Percentiles rank a stretch among this genome's conserved stretches.
These are phyloP conservation scores for Philopedon plagiatum DNA, from an alignment of 2,888 invertebrate species.

Conservation along the genomic window DNA sequence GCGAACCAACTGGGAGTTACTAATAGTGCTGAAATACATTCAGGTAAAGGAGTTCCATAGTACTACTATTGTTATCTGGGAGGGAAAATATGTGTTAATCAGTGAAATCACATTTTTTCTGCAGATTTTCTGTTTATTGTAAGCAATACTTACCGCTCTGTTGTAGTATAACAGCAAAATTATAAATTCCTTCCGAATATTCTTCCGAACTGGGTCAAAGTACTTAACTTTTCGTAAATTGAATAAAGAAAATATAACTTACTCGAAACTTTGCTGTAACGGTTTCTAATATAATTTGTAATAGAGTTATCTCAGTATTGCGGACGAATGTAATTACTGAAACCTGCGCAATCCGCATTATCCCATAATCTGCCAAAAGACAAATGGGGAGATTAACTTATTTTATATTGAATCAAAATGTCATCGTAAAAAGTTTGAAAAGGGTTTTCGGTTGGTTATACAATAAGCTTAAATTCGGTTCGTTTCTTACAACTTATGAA, in stretches of 20 bases:
- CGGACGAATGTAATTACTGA: constrained; percentile 2
- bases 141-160: too few relatives aligned
- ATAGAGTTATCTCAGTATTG: background rate
- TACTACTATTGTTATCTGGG: too few relatives aligned
- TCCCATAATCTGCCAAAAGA: constrained; percentile 1
- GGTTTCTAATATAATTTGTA: too few relatives aligned
- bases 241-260: background rate
- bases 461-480: background rate
- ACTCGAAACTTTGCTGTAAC: background rate
- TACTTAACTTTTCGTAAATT: background rate
- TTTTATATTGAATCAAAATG: background rate
- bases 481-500: background rate
- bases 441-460: background rate
- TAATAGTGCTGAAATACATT: too few relatives aligned
- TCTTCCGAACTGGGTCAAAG: too few relatives aligned
- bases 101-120: too few relatives aligned
- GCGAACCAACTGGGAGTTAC: too few relatives aligned
- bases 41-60: too few relatives aligned
- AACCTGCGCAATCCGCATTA: background rate
- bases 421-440: background rate
- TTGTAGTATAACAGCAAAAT: too few relatives aligned
- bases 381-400: constrained; percentile 7
- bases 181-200: too few relatives aligned
- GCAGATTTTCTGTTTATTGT: too few relatives aligned
- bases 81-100: too few relatives aligned